Evolutionary conservation across 2,113 vertebrate genomes (phyloP).

Genomic region (Elephantulus edwardii): DNA sequence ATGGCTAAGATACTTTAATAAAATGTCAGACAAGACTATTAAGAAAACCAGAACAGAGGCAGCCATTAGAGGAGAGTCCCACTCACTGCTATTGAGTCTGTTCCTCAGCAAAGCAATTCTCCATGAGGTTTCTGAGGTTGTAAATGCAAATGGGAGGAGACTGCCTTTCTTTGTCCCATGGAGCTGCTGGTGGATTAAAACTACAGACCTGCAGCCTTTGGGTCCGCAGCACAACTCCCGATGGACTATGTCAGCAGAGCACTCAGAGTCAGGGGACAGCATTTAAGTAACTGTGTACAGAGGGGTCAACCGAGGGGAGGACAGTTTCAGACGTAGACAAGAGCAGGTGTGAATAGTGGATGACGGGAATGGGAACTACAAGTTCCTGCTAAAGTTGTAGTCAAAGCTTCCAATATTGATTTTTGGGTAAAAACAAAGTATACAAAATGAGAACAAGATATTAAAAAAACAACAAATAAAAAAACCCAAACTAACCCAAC

Average conservation of each 20-base stretch:
- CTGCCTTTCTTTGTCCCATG: too few relatives aligned
- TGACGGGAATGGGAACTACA: background rate
- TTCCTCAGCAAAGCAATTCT: too few relatives aligned
- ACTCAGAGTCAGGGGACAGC: background rate
- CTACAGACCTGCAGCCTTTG: too few relatives aligned
- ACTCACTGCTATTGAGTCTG: too few relatives aligned
- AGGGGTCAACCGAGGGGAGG: background rate
- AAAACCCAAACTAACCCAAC: too few relatives aligned
- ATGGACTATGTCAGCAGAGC: too few relatives aligned
- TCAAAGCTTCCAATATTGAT: constrained; percentile 15
- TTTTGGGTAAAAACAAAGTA: background rate
- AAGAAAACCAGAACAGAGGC: background rate
- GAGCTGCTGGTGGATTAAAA: too few relatives aligned
- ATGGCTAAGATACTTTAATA: background rate
- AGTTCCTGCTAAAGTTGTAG: background rate
- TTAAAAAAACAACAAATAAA: too few relatives aligned
- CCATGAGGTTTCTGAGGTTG: too few relatives aligned
- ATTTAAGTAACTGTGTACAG: background rate
- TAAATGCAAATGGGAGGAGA: too few relatives aligned
- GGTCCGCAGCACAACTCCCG: too few relatives aligned
- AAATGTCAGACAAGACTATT: background rate
- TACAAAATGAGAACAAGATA: background rate
- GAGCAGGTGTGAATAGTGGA: background rate
- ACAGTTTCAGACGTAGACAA: background rate
- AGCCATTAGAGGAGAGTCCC: too few relatives aligned